These are phyloP conservation scores for Drosophila subquinaria DNA, from an alignment of 2,888 invertebrate species.

Conservation along the genomic window DNA sequence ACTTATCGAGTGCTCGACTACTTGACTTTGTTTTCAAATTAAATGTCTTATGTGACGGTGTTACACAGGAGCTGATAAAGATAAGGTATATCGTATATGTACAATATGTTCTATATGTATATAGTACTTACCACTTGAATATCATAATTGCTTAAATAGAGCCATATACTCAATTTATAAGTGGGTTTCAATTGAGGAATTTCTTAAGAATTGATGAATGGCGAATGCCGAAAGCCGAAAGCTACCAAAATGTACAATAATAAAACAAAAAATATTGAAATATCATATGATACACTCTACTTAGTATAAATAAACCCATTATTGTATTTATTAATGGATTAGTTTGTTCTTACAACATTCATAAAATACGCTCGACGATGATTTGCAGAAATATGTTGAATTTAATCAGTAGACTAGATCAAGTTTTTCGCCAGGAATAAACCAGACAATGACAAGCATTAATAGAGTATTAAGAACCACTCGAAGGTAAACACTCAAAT, in stretches of 20 bases:
- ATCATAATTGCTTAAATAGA: slow-evolving; percentile 10
- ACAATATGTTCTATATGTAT: background rate
- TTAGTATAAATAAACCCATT: background rate
- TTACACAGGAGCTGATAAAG: slow-evolving; percentile 6
- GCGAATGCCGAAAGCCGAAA: slow-evolving; percentile 4
- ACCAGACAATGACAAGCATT: slow-evolving; percentile 20
- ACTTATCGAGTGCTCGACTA: background rate
- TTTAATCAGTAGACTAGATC: slow-evolving; percentile 20
- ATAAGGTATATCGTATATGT: slow-evolving; percentile 8
- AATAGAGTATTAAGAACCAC: background rate
- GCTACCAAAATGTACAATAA: slow-evolving; percentile 5
- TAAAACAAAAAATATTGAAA: background rate
- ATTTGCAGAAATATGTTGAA: slow-evolving; percentile 13
- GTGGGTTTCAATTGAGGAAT: background rate
- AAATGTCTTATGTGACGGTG: background rate
- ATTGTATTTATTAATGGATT: slow-evolving; percentile 8
- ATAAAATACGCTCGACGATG: slow-evolving; percentile 14
- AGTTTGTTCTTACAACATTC: background rate
- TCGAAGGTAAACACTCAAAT: slow-evolving; percentile 10
- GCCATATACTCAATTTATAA: background rate
- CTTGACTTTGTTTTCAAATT: background rate
- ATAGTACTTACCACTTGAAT: background rate
- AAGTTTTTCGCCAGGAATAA: slow-evolving; percentile 1
- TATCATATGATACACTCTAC: background rate
- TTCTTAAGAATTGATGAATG: background rate